Base-by-base conservation (phyloP, 2,888 invertebrate species). In the Artemia sinica region DNA sequence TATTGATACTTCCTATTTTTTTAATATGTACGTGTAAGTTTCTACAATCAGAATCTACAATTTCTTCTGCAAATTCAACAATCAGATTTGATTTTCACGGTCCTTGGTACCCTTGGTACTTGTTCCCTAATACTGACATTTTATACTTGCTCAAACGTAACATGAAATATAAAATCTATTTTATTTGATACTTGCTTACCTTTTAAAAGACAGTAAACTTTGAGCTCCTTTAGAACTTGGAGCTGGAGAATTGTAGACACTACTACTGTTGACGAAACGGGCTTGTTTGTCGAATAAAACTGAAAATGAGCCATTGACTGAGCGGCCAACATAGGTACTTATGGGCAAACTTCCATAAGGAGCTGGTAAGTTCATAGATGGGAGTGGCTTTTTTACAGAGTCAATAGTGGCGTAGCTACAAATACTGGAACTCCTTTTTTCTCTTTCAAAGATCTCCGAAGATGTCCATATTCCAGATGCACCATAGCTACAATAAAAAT, bases 151-250 rank as follows among this genome's bases (percentile, higher is more conserved):
- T 41, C 41, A 41, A 41, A 1, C 41, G 6, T 41, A 41, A 41
- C 41, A 41, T 5, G 41, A 41, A 41, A 41, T 41, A 41, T 41
- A 41, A 41, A 41, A 41, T 41, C 41, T 41, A 41, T 41, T 41
- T 41, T 41, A 41, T 41, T 41, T 41, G 41, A 41, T 41, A 6
- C 41, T 41, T 41, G 5, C 63, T 10, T 58, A 58, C 63, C 63
- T 58, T 58, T 58, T 58, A 28, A 58, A 58, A 11, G 63, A 58
- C 63, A 58, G n/a, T 28, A 58, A 28, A 58, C 63, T 58, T 28
- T 58, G 63, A 58, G 63, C 28, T 10, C 63, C 63, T 28, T 28
- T 58, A 10, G 63, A 58, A 28, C 63, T 58, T n/a, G 63, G 63
- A n/a, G 63, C 63, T 10, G 63, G 63, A 10, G 63, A 58, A 58